A percentile compares a stretch with the other conserved stretches of the same genome.
These are phyloP conservation scores for Lomographa bimaculata DNA, from an alignment of 2,888 invertebrate species.

Conservation along the genomic window DNA sequence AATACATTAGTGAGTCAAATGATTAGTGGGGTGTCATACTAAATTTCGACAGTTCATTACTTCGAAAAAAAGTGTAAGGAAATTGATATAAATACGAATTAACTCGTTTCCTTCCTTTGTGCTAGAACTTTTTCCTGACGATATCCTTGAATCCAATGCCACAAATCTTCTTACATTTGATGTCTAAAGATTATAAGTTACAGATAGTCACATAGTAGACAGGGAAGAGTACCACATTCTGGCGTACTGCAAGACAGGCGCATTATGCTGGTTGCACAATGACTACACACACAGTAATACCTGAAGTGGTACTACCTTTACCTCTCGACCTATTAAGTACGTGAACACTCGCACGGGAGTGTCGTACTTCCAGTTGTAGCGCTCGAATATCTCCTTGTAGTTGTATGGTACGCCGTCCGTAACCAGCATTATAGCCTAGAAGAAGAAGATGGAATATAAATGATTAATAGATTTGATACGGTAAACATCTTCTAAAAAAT, in stretches of 20 bases:
- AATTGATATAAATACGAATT: too few relatives aligned
- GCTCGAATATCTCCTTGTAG: constrained; percentile 95
- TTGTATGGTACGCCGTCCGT: constrained; percentile 99
- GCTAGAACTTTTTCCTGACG: too few relatives aligned
- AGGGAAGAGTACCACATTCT: constrained; percentile 76
- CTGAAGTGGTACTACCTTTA: constrained; percentile 85
- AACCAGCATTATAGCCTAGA: constrained; percentile 98
- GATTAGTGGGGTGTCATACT: too few relatives aligned
- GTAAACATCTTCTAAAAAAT: too few relatives aligned
- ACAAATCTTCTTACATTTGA: constrained; percentile 15
- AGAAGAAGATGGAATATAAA: too few relatives aligned
- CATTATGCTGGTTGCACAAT: constrained; percentile 83
- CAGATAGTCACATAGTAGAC: constrained; percentile 34
- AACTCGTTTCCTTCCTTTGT: too few relatives aligned
- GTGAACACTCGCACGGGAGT: constrained; percentile 98
- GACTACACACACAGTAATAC: constrained; percentile 83
- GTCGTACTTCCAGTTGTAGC: constrained; percentile 92
- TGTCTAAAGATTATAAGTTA: constrained; percentile 12
- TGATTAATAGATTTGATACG: too few relatives aligned
- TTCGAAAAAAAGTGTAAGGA: too few relatives aligned
- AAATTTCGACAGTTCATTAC: too few relatives aligned
- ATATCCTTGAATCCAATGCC: too few relatives aligned
- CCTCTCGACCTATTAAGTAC: constrained; percentile 97
- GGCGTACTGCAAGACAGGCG: constrained; percentile 75
- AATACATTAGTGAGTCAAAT: too few relatives aligned